Percentiles rank a stretch among this genome's conserved stretches.
Conservation (phyloP, 2,888 invertebrate species). For the Plebejus anna region DNA sequence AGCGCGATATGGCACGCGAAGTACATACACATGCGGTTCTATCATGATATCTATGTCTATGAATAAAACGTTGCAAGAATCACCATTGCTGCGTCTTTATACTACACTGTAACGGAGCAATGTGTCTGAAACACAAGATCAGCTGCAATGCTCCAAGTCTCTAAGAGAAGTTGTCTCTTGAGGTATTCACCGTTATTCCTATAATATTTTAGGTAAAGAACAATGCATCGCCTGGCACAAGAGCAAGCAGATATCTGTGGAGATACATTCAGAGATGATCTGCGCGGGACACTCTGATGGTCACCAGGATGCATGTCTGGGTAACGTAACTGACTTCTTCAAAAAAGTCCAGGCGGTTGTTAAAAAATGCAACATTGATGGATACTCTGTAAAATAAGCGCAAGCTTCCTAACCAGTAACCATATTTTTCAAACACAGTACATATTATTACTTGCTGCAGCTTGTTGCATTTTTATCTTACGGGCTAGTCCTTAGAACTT, state of each 20-base stretch:
- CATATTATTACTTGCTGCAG: not conserved
- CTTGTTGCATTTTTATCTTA: too few species aligned
- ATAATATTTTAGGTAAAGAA: slow-evolving; percentile 75
- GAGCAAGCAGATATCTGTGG: slow-evolving; percentile 88
- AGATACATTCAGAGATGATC: slow-evolving; percentile 87
- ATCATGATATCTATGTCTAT: too few species aligned
- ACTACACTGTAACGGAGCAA: not conserved
- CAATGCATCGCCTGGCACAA: slow-evolving; percentile 91
- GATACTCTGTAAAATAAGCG: not conserved
- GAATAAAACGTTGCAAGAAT: too few species aligned
- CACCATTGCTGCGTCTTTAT: too few species aligned
- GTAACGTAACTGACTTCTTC: slow-evolving; percentile 49
- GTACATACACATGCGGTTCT: too few species aligned
- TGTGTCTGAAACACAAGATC: not conserved
- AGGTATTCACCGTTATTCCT: not conserved
- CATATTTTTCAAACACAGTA: not conserved
- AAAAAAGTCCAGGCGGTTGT: not conserved
- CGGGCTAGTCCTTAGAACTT: too few species aligned
- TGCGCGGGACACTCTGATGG: slow-evolving; percentile 92
- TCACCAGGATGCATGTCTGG: slow-evolving; percentile 89
- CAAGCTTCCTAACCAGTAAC: not conserved
- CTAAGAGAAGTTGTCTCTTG: not conserved
- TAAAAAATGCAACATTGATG: not conserved
- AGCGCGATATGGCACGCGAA: too few species aligned
- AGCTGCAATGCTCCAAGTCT: not conserved